Percentiles rank a stretch among this genome's conserved stretches.
These are phyloP conservation scores for Dicrostonyx torquatus DNA, from an alignment of 2,797 vertebrate species.

Conservation along the genomic window DNA sequence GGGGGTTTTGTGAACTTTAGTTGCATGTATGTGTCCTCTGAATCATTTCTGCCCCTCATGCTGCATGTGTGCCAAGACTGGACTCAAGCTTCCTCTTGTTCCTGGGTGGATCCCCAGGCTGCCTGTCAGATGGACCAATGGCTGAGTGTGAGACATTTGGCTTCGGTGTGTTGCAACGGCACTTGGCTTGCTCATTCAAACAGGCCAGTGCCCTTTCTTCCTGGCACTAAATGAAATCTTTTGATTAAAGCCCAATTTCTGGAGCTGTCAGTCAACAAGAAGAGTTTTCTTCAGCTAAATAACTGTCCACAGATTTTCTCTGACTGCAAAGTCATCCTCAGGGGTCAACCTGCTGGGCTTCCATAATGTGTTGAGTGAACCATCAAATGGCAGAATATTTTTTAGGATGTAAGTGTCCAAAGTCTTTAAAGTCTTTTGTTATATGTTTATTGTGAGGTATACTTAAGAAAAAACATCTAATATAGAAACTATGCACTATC, in stretches of 20 bases:
- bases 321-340: not conserved
- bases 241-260: conserved; percentile 48
- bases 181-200: not conserved
- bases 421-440: conserved; percentile 21
- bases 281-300: conserved; percentile 46
- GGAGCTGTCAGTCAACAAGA: not conserved
- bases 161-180: not conserved
- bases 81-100: not conserved
- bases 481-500: not conserved
- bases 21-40: conserved; percentile 57
- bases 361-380: not conserved
- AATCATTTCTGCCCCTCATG: conserved; percentile 53
- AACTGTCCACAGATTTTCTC: conserved; percentile 25
- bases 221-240: conserved; percentile 28
- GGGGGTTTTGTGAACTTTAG: conserved; percentile 54
- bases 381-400: not conserved
- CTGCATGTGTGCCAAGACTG: conserved; percentile 37
- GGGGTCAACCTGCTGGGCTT: not conserved
- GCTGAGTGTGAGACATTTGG: not conserved
- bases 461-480: conserved; percentile 20
- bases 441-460: conserved; percentile 5
- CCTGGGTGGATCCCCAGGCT: conserved; percentile 13
- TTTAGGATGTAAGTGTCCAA: not conserved
- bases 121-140: not conserved
- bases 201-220: not conserved